Evolutionary conservation across 2,888 invertebrate species (phyloP), one percentile per base, ranked within the genome.

Genomic region (Eupithecia subumbrata): DNA sequence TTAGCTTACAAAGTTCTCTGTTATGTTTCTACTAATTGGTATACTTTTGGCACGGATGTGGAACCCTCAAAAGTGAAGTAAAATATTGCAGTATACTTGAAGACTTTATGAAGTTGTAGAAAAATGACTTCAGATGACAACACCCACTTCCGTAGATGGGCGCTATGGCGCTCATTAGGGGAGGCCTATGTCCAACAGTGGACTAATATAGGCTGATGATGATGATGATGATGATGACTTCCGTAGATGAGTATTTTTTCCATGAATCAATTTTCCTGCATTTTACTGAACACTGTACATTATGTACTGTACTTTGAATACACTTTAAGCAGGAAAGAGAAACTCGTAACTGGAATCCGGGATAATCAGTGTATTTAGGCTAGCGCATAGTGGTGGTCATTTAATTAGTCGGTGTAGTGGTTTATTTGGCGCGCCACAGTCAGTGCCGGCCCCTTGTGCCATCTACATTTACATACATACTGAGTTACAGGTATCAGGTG

Each of bases 331-430:
- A n/a, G 2, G 52, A 11, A 56, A n/a, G 5, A 63, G 30, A 63
- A 30, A 30, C 16, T 69, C 4, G 48, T 43, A 43, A 30, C 43
- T 63, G 43, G 34, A 30, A 71, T 60, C 63, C 25, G 56, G 71
- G 25, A 63, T 71, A 40, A 71, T 63, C 71, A 63, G 64, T 64
- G 64, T 30, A 72, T 72, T 25, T 16, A 52, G 18, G 48, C 30
- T 30, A 48, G 45, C 37, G 25, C 16, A 25, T 56, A 25, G 72
- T 37, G 48, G 25, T 48, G n/a, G 45, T 48, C 64, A 64, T 64
- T 71, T 34, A 48, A 64, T 64, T 64, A 72, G 64, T 25, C 48
- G n/a, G 45, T 72, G 64, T 71, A 30, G 63, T 72, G 64, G 64
- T 64, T 64, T 72, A 71, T 45, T 71, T 22, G 40, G 71, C 30